Evolutionary conservation across 2,113 vertebrate genomes (phyloP).

Genomic region (Narcine bancroftii): DNA sequence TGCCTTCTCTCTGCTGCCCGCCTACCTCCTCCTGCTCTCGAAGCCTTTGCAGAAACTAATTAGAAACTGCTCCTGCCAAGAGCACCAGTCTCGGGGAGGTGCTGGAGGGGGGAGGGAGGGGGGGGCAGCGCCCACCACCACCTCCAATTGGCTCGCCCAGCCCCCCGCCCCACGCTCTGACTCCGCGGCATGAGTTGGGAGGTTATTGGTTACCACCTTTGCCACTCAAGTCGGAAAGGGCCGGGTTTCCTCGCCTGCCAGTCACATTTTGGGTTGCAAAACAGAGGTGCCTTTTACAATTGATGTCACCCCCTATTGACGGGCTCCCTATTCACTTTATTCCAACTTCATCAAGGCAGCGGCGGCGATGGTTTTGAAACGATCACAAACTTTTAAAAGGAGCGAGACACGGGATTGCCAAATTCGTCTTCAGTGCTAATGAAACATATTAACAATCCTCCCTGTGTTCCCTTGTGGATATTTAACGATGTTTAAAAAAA

Average conservation of each 20-base stretch:
- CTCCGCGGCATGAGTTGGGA: not conserved
- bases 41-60: not conserved
- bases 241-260: not conserved
- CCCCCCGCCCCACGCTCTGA: not conserved
- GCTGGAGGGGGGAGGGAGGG: not conserved
- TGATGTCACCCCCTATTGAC: not conserved
- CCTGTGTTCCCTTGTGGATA: not conserved
- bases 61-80: not conserved
- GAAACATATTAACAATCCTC: not conserved
- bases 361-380: not conserved
- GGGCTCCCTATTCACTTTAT: not conserved
- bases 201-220: not conserved
- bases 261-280: not conserved
- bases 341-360: not conserved
- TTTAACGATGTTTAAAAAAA: not conserved
- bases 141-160: not conserved
- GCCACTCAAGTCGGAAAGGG: not conserved
- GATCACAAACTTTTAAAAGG: not conserved
- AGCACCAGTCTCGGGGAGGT: not conserved
- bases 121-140: not conserved
- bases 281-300: not conserved
- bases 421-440: not conserved
- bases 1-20: not conserved
- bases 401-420: not conserved
- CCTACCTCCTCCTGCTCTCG: not conserved